These are phyloP conservation scores for Yponomeuta evonymella DNA, from an alignment of 2,888 invertebrate genomes.

Conservation along the genomic window DNA sequence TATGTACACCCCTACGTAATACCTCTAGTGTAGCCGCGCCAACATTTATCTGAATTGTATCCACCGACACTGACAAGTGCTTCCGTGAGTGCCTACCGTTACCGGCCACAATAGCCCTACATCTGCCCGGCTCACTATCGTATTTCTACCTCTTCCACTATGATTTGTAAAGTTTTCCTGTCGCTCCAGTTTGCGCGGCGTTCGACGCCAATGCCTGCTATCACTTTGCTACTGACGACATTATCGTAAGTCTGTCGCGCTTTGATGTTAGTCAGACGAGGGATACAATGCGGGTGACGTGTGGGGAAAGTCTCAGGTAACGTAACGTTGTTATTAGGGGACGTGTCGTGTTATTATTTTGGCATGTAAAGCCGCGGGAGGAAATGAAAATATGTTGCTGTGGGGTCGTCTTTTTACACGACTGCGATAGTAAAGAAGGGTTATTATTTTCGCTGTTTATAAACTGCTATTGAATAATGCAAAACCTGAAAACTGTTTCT, in stretches of 20 bases:
- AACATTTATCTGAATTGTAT: slow-evolving; percentile 52
- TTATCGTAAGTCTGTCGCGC: background rate
- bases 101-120: slow-evolving; percentile 59
- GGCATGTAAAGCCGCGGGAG: background rate
- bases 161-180: slow-evolving; percentile 66
- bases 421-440: background rate
- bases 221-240: background rate
- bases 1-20: background rate
- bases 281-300: background rate
- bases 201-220: background rate
- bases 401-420: background rate
- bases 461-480: too few relatives aligned
- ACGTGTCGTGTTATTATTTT: background rate
- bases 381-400: background rate
- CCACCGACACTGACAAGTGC: slow-evolving; percentile 63
- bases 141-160: slow-evolving; percentile 50
- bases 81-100: slow-evolving; percentile 65
- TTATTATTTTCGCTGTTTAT: too few relatives aligned
- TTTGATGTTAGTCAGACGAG: background rate
- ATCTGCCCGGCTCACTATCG: slow-evolving; percentile 46
- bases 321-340: background rate
- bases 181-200: slow-evolving; percentile 37
- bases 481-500: too few relatives aligned
- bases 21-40: slow-evolving; percentile 23
- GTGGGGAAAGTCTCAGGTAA: background rate